A percentile compares a stretch with the other conserved stretches of the same genome.
Evolutionary conservation across 2,888 invertebrate species (phyloP).

Genomic region (Cinara cedri): DNA sequence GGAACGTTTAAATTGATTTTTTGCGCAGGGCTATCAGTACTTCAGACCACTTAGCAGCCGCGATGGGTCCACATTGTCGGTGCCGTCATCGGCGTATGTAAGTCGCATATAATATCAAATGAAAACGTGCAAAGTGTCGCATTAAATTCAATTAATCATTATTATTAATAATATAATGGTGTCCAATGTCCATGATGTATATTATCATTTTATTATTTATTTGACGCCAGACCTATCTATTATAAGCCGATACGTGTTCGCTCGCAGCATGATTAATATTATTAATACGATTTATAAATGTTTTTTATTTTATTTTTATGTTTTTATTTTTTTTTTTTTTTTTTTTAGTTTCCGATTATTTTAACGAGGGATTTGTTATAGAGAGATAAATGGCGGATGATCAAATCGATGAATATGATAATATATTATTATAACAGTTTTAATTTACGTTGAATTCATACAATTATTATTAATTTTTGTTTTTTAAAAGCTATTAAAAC

Average conservation of each 20-base stretch:
- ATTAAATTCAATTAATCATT: neutral
- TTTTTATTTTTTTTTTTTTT: too few relatives aligned
- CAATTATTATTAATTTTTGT: too few relatives aligned
- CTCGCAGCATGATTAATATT: conserved; percentile 38
- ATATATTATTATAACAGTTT: too few relatives aligned
- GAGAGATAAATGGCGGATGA: conserved; percentile 11
- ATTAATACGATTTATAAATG: neutral
- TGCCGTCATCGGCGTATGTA: conserved; percentile 77
- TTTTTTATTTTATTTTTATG: too few relatives aligned
- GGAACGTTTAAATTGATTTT: conserved; percentile 58
- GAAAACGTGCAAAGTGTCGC: conserved; percentile 57
- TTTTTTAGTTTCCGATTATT: neutral
- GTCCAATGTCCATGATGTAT: conserved; percentile 58
- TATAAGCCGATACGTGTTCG: conserved; percentile 6
- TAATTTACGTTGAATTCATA: too few relatives aligned
- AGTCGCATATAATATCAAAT: conserved; percentile 61
- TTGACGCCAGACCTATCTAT: conserved; percentile 19
- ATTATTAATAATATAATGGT: conserved; percentile 41
- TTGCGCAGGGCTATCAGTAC: conserved; percentile 67
- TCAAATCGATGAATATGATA: neutral
- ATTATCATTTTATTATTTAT: conserved; percentile 16
- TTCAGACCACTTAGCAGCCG: conserved; percentile 67
- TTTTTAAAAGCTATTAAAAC: too few relatives aligned
- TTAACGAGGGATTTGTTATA: neutral
- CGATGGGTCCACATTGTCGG: conserved; percentile 83